These are phyloP conservation scores for Mesodorylaimus sp. DNA, from an alignment of 2,888 invertebrate genomes.

Conservation along the genomic window DNA sequence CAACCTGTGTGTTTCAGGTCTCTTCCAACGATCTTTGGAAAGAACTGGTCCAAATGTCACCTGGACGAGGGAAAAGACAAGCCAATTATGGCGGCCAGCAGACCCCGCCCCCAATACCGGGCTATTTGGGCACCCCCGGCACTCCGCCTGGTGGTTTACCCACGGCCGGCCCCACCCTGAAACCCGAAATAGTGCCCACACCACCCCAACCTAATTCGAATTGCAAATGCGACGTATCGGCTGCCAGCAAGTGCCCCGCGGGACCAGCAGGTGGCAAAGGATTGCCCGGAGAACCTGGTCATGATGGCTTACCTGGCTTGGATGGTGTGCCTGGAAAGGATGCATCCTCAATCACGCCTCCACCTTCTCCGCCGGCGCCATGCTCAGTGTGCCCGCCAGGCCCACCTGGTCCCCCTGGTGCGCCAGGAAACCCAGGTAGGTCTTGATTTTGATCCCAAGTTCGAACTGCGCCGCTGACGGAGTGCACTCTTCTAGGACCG, in stretches of 20 bases:
- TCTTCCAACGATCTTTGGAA: too few species aligned
- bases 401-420: not conserved
- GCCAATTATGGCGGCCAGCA: too few species aligned
- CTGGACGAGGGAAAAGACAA: too few species aligned
- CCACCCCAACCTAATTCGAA: too few species aligned
- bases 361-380: not conserved
- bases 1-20: too few species aligned
- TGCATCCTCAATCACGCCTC: not conserved
- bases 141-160: not conserved
- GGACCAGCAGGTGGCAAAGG: slow-evolving; percentile 1
- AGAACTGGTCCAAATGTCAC: too few species aligned
- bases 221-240: not conserved
- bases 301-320: not conserved
- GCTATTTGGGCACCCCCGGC: not conserved
- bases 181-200: not conserved
- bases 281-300: not conserved
- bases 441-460: not conserved
- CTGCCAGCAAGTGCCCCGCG: not conserved
- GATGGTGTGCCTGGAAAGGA: slow-evolving; percentile 1
- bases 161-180: not conserved
- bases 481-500: not conserved
- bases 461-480: not conserved
- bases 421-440: not conserved
- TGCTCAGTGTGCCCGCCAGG: not conserved
- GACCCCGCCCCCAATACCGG: not conserved